These are phyloP conservation scores for Melitaea athalia DNA, from an alignment of 2,888 invertebrate species.

Conservation along the genomic window DNA sequence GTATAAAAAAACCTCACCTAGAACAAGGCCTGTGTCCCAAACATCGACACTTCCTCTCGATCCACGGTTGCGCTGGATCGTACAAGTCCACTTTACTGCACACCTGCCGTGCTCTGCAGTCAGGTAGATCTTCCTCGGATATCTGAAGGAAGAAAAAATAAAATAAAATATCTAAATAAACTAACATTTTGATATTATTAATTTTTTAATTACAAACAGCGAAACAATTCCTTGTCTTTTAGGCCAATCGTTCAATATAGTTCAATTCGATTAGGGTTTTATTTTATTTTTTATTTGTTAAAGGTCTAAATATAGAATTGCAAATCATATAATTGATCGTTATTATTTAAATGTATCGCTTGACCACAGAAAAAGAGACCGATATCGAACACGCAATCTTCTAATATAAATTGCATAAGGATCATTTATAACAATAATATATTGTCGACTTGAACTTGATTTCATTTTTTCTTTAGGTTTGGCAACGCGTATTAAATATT, in stretches of 20 bases:
- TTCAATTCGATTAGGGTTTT: background rate
- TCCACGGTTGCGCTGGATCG: slow-evolving; percentile 89
- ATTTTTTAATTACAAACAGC: background rate
- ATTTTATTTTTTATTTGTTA: slow-evolving; percentile 7
- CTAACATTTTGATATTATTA: background rate
- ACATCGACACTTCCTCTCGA: slow-evolving; percentile 93
- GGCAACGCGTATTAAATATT: background rate
- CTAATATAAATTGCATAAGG: background rate
- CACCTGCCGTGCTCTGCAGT: slow-evolving; percentile 89
- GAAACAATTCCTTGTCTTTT: background rate
- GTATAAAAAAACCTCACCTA: slow-evolving; percentile 69
- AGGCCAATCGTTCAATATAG: background rate
- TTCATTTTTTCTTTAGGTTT: background rate
- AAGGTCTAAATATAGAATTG: slow-evolving; percentile 14
- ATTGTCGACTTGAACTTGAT: background rate
- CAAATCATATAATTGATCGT: slow-evolving; percentile 17
- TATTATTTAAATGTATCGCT: slow-evolving; percentile 8
- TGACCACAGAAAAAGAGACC: slow-evolving; percentile 19
- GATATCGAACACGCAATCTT: slow-evolving; percentile 18
- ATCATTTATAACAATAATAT: background rate
- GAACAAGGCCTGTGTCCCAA: slow-evolving; percentile 86
- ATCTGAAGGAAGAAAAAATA: slow-evolving; percentile 79
- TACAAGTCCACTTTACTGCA: slow-evolving; percentile 95
- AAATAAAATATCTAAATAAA: slow-evolving; percentile 1
- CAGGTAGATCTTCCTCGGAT: slow-evolving; percentile 90